Base-by-base conservation (phyloP, 2,113 vertebrate species). In the Thymallus thymallus region DNA sequence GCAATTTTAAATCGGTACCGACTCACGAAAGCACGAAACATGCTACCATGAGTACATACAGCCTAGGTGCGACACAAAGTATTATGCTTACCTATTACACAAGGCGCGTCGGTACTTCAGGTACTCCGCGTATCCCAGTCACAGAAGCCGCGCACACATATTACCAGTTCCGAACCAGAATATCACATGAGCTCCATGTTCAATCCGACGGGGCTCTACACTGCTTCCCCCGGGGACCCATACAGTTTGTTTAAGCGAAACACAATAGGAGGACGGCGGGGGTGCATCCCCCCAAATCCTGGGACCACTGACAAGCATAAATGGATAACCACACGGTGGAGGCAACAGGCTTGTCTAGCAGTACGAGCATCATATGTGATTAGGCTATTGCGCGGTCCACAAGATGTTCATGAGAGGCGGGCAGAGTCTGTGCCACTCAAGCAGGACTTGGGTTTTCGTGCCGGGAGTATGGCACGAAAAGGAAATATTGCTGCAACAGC, bases 141-240 rank as follows among this genome's bases (percentile, higher is more conserved):
- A 69, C 68, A 45, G 87, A 90, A 82, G 81, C 69, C 68, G 69
- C 76, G 3, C 68, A 89, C 91, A 90, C 92, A 90, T 91, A 90
- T 84, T 10, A 9, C 83, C 80, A 68, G 82, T 77, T 58, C 71
- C 58, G 68, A n/a, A 71, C 62, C 70, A 80, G 79, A 78, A 82
- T 71, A 87, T 89, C 85, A 86, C 81, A 83, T 78, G 76, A 80
- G 72, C 71, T 66, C 1, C 72, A n/a, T n/a, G 26, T 6, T 55
- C 81, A 46, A 76, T 68, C 85, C 75, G 73, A 69, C 32, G 71
- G 58, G 74, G 73, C 75, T 32, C 63, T 75, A 72, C 78, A 6
- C 68, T 78, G 76, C 74, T 76, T 63, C 71, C 71, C 35, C 73
- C 60, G 71, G 62, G 61, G 29, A 48, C 74, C 76, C 61, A 58